A percentile compares a stretch with the other conserved stretches of the same genome.
Evolutionary conservation across 2,888 invertebrate genomes (phyloP).

Genomic region (Syrphus vitripennis): DNA sequence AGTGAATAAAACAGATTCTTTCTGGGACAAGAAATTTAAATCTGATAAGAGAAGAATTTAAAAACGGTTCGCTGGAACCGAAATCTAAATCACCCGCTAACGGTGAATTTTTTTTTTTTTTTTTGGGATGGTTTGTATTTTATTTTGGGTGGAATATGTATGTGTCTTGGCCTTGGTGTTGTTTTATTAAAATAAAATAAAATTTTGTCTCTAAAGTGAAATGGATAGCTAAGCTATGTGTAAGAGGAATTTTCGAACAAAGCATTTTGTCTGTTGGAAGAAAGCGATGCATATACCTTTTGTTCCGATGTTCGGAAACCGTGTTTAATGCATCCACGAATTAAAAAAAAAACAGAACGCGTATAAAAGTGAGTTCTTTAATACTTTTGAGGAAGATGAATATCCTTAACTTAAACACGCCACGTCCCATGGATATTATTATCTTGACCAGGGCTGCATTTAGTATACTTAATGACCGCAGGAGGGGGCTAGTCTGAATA

Average conservation of each 20-base stretch:
- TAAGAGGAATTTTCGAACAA: slow-evolving; percentile 1
- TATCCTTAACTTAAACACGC: slow-evolving; percentile 25
- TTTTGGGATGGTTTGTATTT: background rate
- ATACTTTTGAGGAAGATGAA: slow-evolving; percentile 12
- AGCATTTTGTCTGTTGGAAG: too few species aligned
- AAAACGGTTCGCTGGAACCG: slow-evolving; percentile 14
- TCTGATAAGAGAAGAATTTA: slow-evolving; percentile 52
- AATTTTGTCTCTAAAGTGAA: slow-evolving; percentile 43
- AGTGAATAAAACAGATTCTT: slow-evolving; percentile 69
- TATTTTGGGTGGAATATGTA: too few species aligned
- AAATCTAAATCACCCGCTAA: slow-evolving; percentile 29
- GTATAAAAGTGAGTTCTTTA: background rate
- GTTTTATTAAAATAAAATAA: slow-evolving; percentile 54
- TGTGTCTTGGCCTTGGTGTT: slow-evolving; percentile 13
- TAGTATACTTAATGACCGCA: too few species aligned
- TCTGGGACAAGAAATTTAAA: slow-evolving; percentile 65
- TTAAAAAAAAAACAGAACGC: background rate
- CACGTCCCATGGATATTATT: slow-evolving; percentile 42
- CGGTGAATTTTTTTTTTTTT: slow-evolving; percentile 37
- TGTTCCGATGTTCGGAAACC: too few species aligned
- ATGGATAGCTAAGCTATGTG: too few species aligned
- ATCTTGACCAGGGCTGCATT: slow-evolving; percentile 2
- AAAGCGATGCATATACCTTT: too few species aligned
- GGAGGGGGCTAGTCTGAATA: too few species aligned
- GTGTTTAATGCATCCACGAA: slow-evolving; percentile 5